Evolutionary conservation across 2,113 vertebrate species (phyloP).

Genomic region (Erinaceus europaeus): DNA sequence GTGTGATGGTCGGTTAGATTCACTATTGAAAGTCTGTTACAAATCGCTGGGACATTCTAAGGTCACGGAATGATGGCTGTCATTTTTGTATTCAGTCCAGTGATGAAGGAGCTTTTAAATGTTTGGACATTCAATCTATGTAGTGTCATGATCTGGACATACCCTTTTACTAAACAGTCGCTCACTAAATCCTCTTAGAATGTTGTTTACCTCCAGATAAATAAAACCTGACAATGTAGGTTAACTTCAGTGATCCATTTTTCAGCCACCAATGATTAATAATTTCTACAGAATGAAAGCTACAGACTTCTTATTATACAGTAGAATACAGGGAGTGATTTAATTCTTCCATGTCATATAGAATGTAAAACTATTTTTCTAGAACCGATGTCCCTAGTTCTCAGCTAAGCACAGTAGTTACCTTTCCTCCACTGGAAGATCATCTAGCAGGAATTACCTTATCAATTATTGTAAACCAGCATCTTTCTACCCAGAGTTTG

Average conservation of each 20-base stretch:
- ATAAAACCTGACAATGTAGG: conserved; percentile 85
- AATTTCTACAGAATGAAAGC: conserved; percentile 82
- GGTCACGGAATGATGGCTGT: conserved; percentile 84
- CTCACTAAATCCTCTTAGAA: conserved; percentile 87
- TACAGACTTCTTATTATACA: conserved; percentile 80
- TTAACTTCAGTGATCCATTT: conserved; percentile 86
- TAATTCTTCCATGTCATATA: conserved; percentile 79
- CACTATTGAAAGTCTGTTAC: conserved; percentile 81
- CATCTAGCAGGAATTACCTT: conserved; percentile 68
- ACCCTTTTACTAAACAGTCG: conserved; percentile 84
- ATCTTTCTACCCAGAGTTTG: conserved; percentile 60
- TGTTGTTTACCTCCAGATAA: conserved; percentile 87
- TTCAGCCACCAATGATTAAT: conserved; percentile 85
- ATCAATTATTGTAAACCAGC: conserved; percentile 67
- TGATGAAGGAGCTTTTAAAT: conserved; percentile 85
- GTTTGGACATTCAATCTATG: conserved; percentile 86
- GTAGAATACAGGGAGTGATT: conserved; percentile 77
- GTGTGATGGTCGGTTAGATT: conserved; percentile 81
- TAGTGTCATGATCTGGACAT: conserved; percentile 83
- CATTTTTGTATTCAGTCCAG: conserved; percentile 82
- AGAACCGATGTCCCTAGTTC: conserved; percentile 69
- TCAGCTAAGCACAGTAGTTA: conserved; percentile 53
- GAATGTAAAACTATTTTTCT: conserved; percentile 82
- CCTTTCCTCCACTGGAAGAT: conserved; percentile 58
- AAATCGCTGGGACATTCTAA: conserved; percentile 83